These are phyloP conservation scores for Anseranas semipalmata DNA, from an alignment of 2,113 vertebrate species.

Conservation along the genomic window DNA sequence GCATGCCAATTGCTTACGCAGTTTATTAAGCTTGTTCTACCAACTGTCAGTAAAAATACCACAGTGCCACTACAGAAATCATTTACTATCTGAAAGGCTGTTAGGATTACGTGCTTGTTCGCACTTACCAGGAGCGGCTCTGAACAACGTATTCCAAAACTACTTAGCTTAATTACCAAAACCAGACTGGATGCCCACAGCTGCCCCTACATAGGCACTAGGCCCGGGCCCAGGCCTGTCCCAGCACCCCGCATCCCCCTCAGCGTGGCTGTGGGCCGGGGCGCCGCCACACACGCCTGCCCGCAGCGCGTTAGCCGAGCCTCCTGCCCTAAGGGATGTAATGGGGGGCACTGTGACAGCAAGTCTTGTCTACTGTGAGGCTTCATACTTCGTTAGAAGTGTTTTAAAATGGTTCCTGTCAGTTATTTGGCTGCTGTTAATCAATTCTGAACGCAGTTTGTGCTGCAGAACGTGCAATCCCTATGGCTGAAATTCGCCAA, in stretches of 20 bases:
- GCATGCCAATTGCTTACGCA: conserved; percentile 10
- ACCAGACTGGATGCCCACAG: neutral
- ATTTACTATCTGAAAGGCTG: neutral
- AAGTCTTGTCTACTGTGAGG: neutral
- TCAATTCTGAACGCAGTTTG: neutral
- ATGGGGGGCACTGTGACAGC: neutral
- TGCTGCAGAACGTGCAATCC: neutral
- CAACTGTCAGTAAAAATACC: conserved; percentile 10
- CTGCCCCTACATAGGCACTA: neutral
- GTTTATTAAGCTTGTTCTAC: conserved; percentile 26
- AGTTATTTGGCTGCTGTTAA: neutral
- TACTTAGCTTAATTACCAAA: neutral
- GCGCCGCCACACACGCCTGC: neutral
- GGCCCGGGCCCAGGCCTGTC: neutral
- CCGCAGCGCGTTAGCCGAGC: neutral
- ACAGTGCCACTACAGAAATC: neutral
- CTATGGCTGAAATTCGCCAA: neutral
- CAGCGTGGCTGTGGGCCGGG: neutral
- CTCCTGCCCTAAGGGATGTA: fast-evolving
- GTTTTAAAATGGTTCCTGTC: neutral
- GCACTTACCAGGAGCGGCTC: neutral
- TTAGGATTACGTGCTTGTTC: neutral
- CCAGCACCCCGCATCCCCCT: neutral
- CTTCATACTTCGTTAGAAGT: neutral
- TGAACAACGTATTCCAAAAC: neutral